Conservation (phyloP, 1,140 invertebrate species). For the Hydropsyche tenuis region DNA sequence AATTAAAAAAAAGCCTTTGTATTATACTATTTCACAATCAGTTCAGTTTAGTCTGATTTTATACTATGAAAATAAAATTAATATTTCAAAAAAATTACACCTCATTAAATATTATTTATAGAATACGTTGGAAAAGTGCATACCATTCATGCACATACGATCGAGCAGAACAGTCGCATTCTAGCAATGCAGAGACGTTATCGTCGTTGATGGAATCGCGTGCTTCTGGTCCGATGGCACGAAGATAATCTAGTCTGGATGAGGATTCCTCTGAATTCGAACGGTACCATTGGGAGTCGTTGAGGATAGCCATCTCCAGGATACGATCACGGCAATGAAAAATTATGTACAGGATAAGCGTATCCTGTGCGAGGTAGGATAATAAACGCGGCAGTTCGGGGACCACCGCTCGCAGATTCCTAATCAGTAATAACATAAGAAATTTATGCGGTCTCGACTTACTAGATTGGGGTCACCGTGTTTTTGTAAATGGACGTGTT, state of each 20-base stretch:
- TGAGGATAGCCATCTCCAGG: background rate
- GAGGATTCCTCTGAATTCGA: background rate
- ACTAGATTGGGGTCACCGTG: no score
- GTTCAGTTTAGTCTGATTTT: no score
- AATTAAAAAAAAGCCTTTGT: no score
- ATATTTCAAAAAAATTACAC: no score
- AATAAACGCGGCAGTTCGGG: background rate
- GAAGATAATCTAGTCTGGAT: conserved; percentile 1
- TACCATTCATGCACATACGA: background rate
- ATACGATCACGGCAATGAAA: conserved; percentile 8
- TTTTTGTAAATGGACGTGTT: no score
- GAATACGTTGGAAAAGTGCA: no score
- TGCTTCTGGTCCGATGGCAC: background rate
- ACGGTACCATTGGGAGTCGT: background rate
- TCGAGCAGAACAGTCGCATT: background rate
- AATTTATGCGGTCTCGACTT: no score
- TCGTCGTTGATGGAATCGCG: background rate
- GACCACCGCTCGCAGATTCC: no score
- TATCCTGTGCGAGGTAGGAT: background rate
- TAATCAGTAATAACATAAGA: no score
- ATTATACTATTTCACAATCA: no score
- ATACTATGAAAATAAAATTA: no score
- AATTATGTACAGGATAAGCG: conserved; percentile 6
- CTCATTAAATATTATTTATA: no score
- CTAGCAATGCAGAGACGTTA: background rate